These are phyloP conservation scores for Cherax destructor DNA, from an alignment of 1,140 invertebrate species.

Conservation along the genomic window DNA sequence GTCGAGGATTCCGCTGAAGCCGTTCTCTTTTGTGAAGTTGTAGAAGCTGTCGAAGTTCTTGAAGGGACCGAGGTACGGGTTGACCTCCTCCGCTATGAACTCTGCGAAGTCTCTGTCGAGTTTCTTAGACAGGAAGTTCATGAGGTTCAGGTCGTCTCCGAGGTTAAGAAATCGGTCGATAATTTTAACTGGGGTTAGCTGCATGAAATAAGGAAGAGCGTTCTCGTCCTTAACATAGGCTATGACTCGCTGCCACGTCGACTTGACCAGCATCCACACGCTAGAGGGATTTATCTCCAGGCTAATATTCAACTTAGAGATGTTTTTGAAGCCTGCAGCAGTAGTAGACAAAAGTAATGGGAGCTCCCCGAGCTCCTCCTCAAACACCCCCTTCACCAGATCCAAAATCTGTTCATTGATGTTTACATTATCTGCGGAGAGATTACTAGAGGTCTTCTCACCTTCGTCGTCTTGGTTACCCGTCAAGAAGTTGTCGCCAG, in stretches of 20 bases:
- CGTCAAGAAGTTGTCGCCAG: neutral
- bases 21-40: conserved; percentile 34
- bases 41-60: conserved; percentile 38
- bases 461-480: neutral
- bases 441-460: neutral
- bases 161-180: conserved; percentile 31
- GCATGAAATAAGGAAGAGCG: conserved; percentile 31
- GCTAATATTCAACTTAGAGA: neutral
- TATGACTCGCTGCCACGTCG: conserved; percentile 37
- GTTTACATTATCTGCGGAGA: neutral
- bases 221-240: conserved; percentile 32
- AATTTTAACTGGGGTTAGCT: conserved; percentile 39
- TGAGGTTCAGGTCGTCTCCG: conserved; percentile 45
- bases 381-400: neutral
- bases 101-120: conserved; percentile 46
- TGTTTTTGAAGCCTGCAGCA: neutral
- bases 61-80: conserved; percentile 33
- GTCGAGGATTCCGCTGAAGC: conserved; percentile 21
- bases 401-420: neutral
- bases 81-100: conserved; percentile 19
- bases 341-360: neutral
- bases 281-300: neutral
- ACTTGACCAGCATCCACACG: conserved; percentile 49
- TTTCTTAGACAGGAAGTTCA: conserved; percentile 34
- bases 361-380: neutral